Base-by-base conservation (phyloP, 1,140 invertebrate species). In the Drosophila littoralis region DNA sequence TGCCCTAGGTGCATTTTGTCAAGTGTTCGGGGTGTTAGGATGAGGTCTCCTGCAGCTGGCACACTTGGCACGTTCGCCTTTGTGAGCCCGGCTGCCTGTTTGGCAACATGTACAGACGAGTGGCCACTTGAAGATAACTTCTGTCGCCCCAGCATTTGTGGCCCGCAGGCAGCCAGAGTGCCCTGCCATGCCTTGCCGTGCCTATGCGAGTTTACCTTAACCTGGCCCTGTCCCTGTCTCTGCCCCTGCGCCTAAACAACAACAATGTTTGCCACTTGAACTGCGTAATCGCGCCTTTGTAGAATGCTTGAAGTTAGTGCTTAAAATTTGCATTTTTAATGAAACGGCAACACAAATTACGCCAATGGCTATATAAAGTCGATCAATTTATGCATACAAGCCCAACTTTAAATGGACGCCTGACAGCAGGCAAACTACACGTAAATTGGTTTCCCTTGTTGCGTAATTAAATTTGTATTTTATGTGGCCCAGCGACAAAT, bases 251-350 rank as follows among this genome's bases (percentile, higher is more conserved):
- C 22, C 46, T 12, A 6, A 17, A 10, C 46, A 28, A 17, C 17
- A 46, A 8, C 15, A 48, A 22, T 17, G 69, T 42, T 45, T 52
- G 22, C 43, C 66, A 58, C 81, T 84, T 86, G 82, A 85, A 78
- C 78, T 85, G 70, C 67, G 82, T 85, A 78, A 85, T 86, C 82
- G 82, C 82, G 78, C 75, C 78, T 60, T 68, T 85, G 46, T 75
- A 71, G 75, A 59, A 60, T 45, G 74, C 65, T 85, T 85, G n/a
- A 77, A 71, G 70, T 74, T 57, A 28, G 55, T 75, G 68, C 75
- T 75, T 67, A 51, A 75, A 86, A 86, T 86, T 86, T 85, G 71
- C 82, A 85, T 85, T 85, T 85, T 78, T 75, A 85, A 86, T 85
- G 72, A 78, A 75, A 78, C 50, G 50, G 68, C 79, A 86, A 74